These are phyloP conservation scores for Heteractis magnifica DNA, from an alignment of 92 coral and sea anemone genomes.

Conservation along the genomic window DNA sequence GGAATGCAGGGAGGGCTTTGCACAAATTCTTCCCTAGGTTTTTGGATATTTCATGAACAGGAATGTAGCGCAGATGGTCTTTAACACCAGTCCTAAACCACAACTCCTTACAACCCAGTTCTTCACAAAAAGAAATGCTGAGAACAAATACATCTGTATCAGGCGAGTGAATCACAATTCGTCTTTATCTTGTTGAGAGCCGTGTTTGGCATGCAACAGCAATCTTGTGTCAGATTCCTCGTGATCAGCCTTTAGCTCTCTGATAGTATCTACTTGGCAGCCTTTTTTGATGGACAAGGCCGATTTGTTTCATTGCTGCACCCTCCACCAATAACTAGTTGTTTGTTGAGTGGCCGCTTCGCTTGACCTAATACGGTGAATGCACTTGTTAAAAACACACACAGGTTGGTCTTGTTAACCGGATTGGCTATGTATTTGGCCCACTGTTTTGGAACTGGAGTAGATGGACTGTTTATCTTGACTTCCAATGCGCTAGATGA, in stretches of 20 bases:
- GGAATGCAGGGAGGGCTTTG: constrained; percentile 25
- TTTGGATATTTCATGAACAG: constrained; percentile 19
- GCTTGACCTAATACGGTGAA: too few species aligned
- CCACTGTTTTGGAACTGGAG: too few species aligned
- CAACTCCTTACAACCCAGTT: constrained; percentile 8
- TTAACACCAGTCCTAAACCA: not conserved
- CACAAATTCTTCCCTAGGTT: constrained; percentile 8
- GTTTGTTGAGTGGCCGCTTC: too few species aligned
- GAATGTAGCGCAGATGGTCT: constrained; percentile 28
- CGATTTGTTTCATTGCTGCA: too few species aligned
- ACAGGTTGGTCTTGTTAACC: too few species aligned
- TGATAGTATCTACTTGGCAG: too few species aligned
- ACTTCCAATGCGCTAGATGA: too few species aligned
- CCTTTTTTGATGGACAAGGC: too few species aligned
- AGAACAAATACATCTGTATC: constrained; percentile 17
- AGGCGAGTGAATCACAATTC: constrained; percentile 15
- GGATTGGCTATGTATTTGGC: too few species aligned
- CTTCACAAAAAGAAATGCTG: constrained; percentile 3
- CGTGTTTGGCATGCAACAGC: constrained; percentile 26
- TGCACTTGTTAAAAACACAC: too few species aligned
- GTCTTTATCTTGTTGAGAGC: not conserved
- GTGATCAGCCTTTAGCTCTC: constrained; percentile 6
- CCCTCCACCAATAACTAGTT: too few species aligned
- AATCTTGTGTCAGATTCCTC: constrained; percentile 26
- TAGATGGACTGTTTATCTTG: too few species aligned